Percentiles rank a stretch among this genome's conserved stretches.
phyloP scores from a whole-genome alignment of 2,888 invertebrate genomes.

The Cryptocheilus praepositus region DNA sequence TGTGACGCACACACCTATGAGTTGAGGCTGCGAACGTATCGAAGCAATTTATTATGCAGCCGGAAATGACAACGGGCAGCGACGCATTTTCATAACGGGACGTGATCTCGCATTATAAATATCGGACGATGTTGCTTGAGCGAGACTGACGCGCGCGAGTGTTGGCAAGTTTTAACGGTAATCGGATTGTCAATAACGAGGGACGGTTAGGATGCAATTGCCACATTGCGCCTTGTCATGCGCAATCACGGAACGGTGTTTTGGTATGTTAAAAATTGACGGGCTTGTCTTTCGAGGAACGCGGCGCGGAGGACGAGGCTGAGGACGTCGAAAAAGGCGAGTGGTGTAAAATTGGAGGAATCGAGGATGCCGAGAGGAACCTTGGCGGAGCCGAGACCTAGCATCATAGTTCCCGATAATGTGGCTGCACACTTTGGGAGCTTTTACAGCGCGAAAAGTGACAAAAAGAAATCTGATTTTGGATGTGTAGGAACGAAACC shows the following conservation, averaged over 20 bases:
- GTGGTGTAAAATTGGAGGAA: too few relatives aligned
- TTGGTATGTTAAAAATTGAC: neutral
- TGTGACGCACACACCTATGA: neutral
- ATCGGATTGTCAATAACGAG: neutral
- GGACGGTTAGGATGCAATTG: too few relatives aligned
- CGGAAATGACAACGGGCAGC: too few relatives aligned
- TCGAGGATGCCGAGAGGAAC: neutral
- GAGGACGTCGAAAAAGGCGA: too few relatives aligned
- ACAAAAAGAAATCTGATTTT: neutral
- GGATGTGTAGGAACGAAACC: neutral
- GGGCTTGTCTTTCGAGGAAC: neutral
- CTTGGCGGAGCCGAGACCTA: neutral
- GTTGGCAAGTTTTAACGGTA: neutral
- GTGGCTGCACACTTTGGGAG: conserved; percentile 59
- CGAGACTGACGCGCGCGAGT: neutral
- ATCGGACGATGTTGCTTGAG: neutral
- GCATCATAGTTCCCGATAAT: conserved; percentile 45
- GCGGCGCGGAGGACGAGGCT: too few relatives aligned
- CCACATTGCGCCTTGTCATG: too few relatives aligned
- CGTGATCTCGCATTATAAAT: too few relatives aligned
- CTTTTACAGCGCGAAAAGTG: conserved; percentile 47
- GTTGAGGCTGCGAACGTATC: too few relatives aligned
- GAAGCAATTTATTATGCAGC: conserved; percentile 2
- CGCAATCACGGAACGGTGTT: too few relatives aligned
- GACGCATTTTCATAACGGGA: too few relatives aligned